phyloP scores from a whole-genome alignment of 2,797 vertebrate genomes.

The Mallotus villosus region DNA sequence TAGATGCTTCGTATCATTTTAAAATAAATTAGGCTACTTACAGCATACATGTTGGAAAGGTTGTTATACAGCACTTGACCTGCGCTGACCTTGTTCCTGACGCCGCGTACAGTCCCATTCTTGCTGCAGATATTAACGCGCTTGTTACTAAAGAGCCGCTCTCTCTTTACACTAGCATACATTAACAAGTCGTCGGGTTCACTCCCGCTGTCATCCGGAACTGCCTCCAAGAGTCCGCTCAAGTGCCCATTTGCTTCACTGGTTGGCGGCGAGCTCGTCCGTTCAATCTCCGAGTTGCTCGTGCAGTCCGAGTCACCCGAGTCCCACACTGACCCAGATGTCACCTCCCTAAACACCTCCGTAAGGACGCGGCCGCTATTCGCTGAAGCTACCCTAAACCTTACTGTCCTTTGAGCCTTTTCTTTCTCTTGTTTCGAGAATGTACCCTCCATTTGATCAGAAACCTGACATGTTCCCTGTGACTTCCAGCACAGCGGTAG shows the following conservation, averaged over 20 bases:
- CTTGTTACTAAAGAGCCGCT: constrained; percentile 85
- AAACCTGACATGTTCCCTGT: constrained; percentile 44
- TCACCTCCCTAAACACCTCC: constrained; percentile 89
- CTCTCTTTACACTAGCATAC: constrained; percentile 85
- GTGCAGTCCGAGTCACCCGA: constrained; percentile 84
- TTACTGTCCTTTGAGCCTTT: constrained; percentile 79
- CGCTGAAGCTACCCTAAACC: constrained; percentile 92
- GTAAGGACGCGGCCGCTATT: constrained; percentile 90
- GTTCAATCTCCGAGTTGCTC: constrained; percentile 80
- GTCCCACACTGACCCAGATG: constrained; percentile 59
- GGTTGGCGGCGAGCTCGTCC: constrained; percentile 54
- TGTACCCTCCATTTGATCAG: constrained; percentile 71
- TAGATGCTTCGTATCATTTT: neutral
- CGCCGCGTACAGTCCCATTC: constrained; percentile 94
- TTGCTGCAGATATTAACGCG: constrained; percentile 96
- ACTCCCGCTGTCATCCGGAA: constrained; percentile 72
- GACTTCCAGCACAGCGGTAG: constrained; percentile 16
- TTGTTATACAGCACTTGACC: constrained; percentile 98
- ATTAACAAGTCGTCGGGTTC: constrained; percentile 87
- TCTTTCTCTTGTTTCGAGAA: constrained; percentile 70
- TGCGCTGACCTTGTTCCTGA: constrained; percentile 97
- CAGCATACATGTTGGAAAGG: constrained; percentile 87
- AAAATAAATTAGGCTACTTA: constrained; percentile 64
- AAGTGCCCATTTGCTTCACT: constrained; percentile 85
- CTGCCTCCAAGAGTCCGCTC: constrained; percentile 70